A percentile compares a stretch with the other conserved stretches of the same genome.
Evolutionary conservation across 2,797 vertebrate species (phyloP).

Genomic region (Enteromius unitaeniatus): DNA sequence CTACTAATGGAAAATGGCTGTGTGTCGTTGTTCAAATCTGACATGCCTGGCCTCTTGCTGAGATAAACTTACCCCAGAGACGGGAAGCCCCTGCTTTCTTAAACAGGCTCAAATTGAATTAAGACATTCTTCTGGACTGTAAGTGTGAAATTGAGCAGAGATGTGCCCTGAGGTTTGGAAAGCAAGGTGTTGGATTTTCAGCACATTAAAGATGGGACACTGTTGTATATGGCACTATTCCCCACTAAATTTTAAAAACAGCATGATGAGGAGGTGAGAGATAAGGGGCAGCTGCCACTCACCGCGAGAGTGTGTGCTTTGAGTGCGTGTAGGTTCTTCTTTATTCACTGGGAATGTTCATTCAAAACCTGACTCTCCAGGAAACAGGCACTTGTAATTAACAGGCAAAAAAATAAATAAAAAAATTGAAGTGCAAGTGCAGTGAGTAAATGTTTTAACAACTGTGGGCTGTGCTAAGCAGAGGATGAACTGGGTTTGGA

Average conservation of each 20-base stretch:
- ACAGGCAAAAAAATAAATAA: background rate
- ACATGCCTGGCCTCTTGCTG: constrained; percentile 62
- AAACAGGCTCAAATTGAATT: constrained; percentile 78
- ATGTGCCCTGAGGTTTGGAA: constrained; percentile 70
- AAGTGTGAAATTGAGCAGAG: constrained; percentile 80
- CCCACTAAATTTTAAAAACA: constrained; percentile 71
- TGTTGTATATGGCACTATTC: constrained; percentile 65
- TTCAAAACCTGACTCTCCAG: background rate
- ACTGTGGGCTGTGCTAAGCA: constrained; percentile 3
- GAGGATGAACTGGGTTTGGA: background rate
- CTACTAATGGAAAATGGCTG: constrained; percentile 52
- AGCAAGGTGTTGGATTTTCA: constrained; percentile 71
- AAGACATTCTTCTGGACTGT: constrained; percentile 74
- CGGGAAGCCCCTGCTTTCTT: constrained; percentile 69
- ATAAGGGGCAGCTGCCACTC: constrained; percentile 66
- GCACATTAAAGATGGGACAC: constrained; percentile 62
- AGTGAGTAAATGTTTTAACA: background rate
- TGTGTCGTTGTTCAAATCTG: constrained; percentile 65
- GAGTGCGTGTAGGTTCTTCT: constrained; percentile 54
- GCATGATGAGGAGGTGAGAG: constrained; percentile 49
- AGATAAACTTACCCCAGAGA: constrained; percentile 71
- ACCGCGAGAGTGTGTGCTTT: constrained; percentile 45
- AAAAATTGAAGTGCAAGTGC: background rate
- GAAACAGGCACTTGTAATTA: background rate
- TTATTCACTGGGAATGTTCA: constrained; percentile 15